Percentiles rank a stretch among this genome's conserved stretches.
Conservation (phyloP, 2,113 vertebrate species). For the Psephotus haematonotus region DNA sequence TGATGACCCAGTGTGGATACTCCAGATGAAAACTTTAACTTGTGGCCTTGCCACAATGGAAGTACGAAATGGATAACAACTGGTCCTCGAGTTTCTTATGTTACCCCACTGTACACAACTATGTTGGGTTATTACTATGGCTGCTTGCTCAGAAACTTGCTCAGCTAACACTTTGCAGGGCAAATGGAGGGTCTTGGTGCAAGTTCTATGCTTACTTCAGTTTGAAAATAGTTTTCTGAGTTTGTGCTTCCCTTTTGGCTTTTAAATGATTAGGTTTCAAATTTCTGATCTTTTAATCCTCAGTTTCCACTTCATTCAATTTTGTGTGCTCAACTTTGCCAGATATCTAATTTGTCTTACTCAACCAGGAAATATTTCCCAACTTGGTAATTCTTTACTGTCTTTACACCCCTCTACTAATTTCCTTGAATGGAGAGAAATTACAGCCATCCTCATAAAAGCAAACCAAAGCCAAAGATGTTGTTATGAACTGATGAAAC, state of each 20-base stretch:
- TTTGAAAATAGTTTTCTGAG: not conserved
- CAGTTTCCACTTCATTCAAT: not conserved
- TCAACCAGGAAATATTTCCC: not conserved
- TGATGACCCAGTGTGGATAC: not conserved
- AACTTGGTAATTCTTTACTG: not conserved
- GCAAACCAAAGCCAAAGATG: not conserved
- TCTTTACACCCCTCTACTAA: not conserved
- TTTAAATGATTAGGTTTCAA: not conserved
- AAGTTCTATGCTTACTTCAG: not conserved
- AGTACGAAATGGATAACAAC: not conserved
- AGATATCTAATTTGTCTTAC: not conserved
- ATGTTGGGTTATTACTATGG: not conserved
- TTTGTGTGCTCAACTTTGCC: not conserved
- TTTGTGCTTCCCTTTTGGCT: not conserved
- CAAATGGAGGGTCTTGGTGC: not conserved
- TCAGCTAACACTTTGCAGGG: not conserved
- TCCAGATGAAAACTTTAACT: not conserved
- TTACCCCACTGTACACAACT: not conserved
- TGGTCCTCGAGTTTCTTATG: not conserved
- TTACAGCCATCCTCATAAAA: slow-evolving; percentile 25
- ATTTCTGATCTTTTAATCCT: not conserved
- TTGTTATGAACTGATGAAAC: not conserved
- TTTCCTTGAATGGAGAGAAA: slow-evolving; percentile 14
- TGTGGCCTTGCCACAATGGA: not conserved
- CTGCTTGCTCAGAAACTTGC: not conserved